A percentile compares a stretch with the other conserved stretches of the same genome.
Conservation (phyloP, 1,140 invertebrate genomes). For the Diplogasteroides magnus region DNA sequence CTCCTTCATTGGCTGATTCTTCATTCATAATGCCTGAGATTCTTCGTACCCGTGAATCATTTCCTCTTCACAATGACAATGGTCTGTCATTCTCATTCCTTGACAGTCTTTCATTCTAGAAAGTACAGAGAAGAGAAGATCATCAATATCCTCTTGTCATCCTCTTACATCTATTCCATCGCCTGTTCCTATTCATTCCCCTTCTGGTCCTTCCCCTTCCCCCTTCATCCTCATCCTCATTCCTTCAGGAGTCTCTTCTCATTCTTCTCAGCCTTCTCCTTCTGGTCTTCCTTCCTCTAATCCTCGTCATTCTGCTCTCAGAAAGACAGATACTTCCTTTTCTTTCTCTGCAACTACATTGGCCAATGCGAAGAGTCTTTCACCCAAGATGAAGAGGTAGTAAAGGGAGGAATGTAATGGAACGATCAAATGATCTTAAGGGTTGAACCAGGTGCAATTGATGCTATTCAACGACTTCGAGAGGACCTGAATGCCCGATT, state of each 20-base stretch:
- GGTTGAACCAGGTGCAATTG: slow-evolving; percentile 24
- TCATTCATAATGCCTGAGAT: no score
- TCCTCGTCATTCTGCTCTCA: slow-evolving; percentile 5
- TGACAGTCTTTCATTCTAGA: no score
- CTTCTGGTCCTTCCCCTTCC: neutral
- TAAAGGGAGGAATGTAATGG: no score
- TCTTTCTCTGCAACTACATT: neutral
- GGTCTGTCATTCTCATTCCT: neutral
- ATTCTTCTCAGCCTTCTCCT: neutral
- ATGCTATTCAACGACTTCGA: slow-evolving; percentile 28
- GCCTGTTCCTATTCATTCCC: neutral
- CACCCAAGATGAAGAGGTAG: slow-evolving; percentile 4
- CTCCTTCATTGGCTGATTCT: no score
- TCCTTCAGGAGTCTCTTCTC: no score
- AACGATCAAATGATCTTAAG: no score
- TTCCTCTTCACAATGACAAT: neutral
- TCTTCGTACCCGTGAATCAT: no score
- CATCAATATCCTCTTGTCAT: no score
- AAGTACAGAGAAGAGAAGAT: no score
- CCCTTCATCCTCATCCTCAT: neutral
- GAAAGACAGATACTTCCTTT: neutral
- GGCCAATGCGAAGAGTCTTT: slow-evolving; percentile 2
- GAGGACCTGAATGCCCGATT: slow-evolving; percentile 31
- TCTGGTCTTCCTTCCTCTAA: neutral
- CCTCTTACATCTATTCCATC: neutral